Evolutionary conservation across 37 sponge, comb jelly and placozoan species (phyloP), one percentile per base, ranked within the genome.

Genomic region (Aplysina aerophoba): DNA sequence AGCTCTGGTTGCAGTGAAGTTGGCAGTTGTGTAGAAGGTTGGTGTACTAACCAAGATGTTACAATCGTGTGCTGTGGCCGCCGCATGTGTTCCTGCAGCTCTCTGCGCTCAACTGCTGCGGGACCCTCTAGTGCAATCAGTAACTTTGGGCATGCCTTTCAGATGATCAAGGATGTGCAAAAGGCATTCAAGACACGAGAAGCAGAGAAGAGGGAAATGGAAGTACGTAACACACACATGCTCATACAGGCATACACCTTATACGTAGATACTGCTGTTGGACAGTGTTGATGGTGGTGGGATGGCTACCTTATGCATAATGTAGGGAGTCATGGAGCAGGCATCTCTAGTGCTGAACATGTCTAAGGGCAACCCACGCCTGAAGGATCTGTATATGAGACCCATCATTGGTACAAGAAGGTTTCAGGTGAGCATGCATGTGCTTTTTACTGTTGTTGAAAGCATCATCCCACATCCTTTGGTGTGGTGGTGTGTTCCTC

Each of bases 351-450:
- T 91, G 2, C 20, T 96, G 53, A 93, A 81, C 74, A 81, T 88
- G 14, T 67, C 84, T 57, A 88, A 81, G 68, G 87, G 90, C 11
- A 95, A 93, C 64, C 96, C 99, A 21, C 89, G 97, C 50, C 91
- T 99, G 57, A 99, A 95, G 61, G 99, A 99, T 68, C 91, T 99
- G 61, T 99, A 93, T 88, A 91, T 97, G 82, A 79, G 99, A 50
- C 99, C 99, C 25, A 84, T 87, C 67, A 81, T 97, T 13, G 94
- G 94, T 0, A 73, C 92, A 4, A 85, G 93, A 41, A 89, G 93
- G 44, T 55, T 96, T 54, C 91, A 90, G 81, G 96, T 94, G 39
- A 8, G 50, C 8, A 44, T 8, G 50, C 3, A 44, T 44, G 50
- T 11, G 50, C 8, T n/a, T n/a, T n/a, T n/a, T n/a, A n/a, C n/a